Evolutionary conservation across 1,140 invertebrate species (phyloP), one percentile per base, ranked within the genome.

Genomic region (Sarcophaga peregrina): DNA sequence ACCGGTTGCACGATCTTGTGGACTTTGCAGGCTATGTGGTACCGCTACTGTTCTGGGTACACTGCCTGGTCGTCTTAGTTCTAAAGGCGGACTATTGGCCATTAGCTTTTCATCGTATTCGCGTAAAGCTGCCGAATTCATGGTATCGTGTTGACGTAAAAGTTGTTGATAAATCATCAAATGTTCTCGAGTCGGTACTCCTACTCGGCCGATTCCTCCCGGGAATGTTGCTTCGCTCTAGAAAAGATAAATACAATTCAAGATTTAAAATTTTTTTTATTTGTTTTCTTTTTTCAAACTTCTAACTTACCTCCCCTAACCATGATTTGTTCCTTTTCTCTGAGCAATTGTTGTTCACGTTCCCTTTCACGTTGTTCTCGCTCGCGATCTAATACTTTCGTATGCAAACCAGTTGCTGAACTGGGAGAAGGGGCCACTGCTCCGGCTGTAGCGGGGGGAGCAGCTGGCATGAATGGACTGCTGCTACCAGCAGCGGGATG

Each of bases 1-100:
- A 93, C 93, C 95, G 83, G 95, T 95, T 25, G 93, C 93, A 82
- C 95, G 92, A 88, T 96, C 95, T 85, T 95, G 95, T 7, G 95
- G 93, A 47, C 94, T 94, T 86, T 93, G 93, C 84, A 93, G 91
- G 85, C 92, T 91, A 82, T 92, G 92, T n/a, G 92, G 91, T 52
- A 92, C 91, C 37, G 91, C 86, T 48, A 91, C 88, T 13, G 86
- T 86, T 73, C 88, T 86, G 54, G 88, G 86, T 62, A 86, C 87
- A 78, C 86, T 89, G 37, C 91, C 92, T 86, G 93, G 92, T 13
- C 95, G 91, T 62, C 95, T 92, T 84, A 96, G 90, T 89, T 96
- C 95, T 84, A 96, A 89, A 13, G 94, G 94, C 82, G 95, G 94
- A 90, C 94, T 94, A 78, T 91, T 91, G 82, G 94, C 94, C 17